A percentile compares a stretch with the other conserved stretches of the same genome.
These are phyloP conservation scores for Cyprinodon brontotheroides DNA, from an alignment of 2,113 vertebrate genomes.

Conservation along the genomic window DNA sequence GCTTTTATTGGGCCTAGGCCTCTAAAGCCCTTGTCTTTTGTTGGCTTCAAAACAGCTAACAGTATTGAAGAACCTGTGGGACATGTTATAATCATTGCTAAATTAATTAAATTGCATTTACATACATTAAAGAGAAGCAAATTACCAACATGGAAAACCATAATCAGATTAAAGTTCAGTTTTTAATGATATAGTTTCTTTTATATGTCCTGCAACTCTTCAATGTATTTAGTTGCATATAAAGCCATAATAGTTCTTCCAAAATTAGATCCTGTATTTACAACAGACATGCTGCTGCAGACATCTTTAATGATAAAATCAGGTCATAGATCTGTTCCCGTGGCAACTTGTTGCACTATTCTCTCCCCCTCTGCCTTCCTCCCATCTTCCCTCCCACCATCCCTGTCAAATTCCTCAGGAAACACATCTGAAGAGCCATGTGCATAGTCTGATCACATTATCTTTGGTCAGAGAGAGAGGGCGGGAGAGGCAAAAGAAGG, in stretches of 20 bases:
- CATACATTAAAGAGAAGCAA: background rate
- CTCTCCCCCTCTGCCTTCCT: conserved; percentile 29
- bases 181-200: background rate
- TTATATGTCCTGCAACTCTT: background rate
- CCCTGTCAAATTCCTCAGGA: conserved; percentile 77
- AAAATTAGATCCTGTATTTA: conserved; percentile 1
- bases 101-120: background rate
- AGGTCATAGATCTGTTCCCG: conserved; percentile 49
- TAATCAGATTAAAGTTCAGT: background rate
- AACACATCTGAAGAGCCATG: conserved; percentile 77
- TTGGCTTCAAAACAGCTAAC: no score
- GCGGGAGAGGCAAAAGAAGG: conserved; percentile 54
- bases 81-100: background rate
- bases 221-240: background rate
- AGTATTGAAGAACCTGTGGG: background rate
- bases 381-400: conserved; percentile 58
- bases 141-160: background rate
- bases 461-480: conserved; percentile 71
- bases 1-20: background rate
- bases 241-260: background rate
- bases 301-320: conserved; percentile 51
- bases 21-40: background rate
- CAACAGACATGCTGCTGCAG: conserved; percentile 3
- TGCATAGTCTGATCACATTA: conserved; percentile 77
- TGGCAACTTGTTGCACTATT: conserved; percentile 61